Conservation (phyloP, 2,113 vertebrate species). For the Ptyas mucosa region DNA sequence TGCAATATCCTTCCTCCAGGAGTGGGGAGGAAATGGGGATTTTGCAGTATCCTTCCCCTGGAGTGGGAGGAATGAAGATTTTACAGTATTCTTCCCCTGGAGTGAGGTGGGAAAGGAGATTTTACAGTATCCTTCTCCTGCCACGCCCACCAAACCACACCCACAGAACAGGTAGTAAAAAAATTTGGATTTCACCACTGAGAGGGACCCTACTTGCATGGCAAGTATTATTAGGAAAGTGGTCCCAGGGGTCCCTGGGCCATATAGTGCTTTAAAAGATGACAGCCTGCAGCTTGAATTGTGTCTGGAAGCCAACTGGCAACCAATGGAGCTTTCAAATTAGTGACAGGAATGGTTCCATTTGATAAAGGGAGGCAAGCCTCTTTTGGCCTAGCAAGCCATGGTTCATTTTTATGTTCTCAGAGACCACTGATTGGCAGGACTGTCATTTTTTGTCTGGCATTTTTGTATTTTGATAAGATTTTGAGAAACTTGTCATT, state of each 20-base stretch:
- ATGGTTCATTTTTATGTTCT: neutral
- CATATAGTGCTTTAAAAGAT: neutral
- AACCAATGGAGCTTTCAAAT: neutral
- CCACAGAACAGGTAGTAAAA: no score
- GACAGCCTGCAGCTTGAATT: neutral
- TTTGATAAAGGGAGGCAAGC: neutral
- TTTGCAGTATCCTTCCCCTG: no score
- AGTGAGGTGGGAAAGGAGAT: no score
- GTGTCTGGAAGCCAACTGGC: neutral
- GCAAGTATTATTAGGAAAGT: neutral
- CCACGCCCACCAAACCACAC: no score
- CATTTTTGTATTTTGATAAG: neutral
- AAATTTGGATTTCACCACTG: no score
- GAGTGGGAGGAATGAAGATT: no score
- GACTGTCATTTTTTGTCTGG: neutral
- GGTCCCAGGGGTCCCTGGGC: neutral
- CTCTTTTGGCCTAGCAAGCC: neutral
- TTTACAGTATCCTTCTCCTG: no score
- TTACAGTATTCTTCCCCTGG: no score
- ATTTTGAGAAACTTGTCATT: neutral
- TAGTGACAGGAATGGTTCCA: neutral
- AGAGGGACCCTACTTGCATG: neutral
- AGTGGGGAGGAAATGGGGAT: no score
- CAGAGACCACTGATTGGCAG: neutral
- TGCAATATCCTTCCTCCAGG: no score